Evolutionary conservation across 2,113 vertebrate species (phyloP), one percentile per base, ranked within the genome.

Genomic region (Paradoxurus hermaphroditus): DNA sequence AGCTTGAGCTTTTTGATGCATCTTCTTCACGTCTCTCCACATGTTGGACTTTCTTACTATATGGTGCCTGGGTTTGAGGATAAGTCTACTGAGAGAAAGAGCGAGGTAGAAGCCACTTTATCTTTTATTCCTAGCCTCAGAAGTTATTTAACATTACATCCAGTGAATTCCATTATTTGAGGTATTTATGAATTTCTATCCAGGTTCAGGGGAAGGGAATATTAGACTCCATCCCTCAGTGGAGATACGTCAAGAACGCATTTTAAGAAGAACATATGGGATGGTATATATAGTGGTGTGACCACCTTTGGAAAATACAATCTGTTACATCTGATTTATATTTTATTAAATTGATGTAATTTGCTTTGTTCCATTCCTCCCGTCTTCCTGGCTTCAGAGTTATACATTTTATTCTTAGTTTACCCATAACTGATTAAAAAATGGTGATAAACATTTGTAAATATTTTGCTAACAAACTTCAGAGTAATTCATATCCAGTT

Each of bases 331-430:
- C 7, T 81, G 6, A 7, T 49, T 93, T 85, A 79, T 62, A 27
- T 36, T 39, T 95, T 93, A 12, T 59, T 44, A 41, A 96, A 44
- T 39, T 79, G 75, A 46, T 82, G 41, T 4, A 63, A 15, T 75
- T 92, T 95, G 31, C 62, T 79, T 49, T 41, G 18, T 68, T 86
- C 23, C 39, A 5, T 84, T 68, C 34, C 11, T 12, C 6, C 15
- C 15, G 73, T 49, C 56, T 59, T 86, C 14, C 23, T 67, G 27
- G 5, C 72, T 88, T 77, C 88, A 94, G 41, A 62, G 36, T 82
- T 72, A 85, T 25, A 36, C 29, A 44, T 73, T 79, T 85, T 95
- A 18, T 15, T 77, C 96, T 91, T 84, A 70, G 41, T 34, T 78
- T 93, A 83, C 34, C 29, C 56, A n/a, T 56, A 84, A 51, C 53